Conservation (phyloP, 2,797 vertebrate genomes). For the Cossypha dichroa region DNA sequence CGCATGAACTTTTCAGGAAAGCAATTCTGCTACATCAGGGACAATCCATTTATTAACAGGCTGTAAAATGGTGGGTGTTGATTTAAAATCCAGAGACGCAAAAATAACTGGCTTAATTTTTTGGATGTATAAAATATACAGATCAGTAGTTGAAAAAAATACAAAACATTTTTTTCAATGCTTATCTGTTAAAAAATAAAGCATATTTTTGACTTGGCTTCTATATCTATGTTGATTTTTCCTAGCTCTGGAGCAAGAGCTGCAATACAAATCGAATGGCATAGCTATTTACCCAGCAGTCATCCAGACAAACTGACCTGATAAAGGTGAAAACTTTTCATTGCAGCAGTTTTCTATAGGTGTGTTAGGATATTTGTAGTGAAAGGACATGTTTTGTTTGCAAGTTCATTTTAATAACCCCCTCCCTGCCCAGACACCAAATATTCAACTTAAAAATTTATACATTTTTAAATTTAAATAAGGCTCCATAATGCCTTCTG, state of each 20-base stretch:
- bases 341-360: not conserved
- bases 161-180: not conserved
- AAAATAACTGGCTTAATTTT: constrained; percentile 24
- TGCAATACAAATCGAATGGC: not conserved
- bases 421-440: not conserved
- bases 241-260: not conserved
- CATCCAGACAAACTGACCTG: not conserved
- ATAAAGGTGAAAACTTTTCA: constrained; percentile 13
- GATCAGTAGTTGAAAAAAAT: not conserved
- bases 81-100: not conserved
- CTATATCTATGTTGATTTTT: not conserved
- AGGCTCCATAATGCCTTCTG: not conserved
- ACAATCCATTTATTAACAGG: not conserved
- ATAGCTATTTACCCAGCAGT: not conserved
- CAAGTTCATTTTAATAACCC: not conserved
- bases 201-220: not conserved
- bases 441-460: not conserved
- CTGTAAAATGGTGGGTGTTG: not conserved
- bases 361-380: not conserved
- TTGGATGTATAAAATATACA: not conserved
- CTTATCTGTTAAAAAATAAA: not conserved
- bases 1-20: not conserved
- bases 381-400: not conserved
- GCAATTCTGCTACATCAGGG: not conserved
- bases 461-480: not conserved